A percentile compares a stretch with the other conserved stretches of the same genome.
Evolutionary conservation across 2,797 vertebrate genomes (phyloP).

Genomic region (Pogonophryne albipinna): DNA sequence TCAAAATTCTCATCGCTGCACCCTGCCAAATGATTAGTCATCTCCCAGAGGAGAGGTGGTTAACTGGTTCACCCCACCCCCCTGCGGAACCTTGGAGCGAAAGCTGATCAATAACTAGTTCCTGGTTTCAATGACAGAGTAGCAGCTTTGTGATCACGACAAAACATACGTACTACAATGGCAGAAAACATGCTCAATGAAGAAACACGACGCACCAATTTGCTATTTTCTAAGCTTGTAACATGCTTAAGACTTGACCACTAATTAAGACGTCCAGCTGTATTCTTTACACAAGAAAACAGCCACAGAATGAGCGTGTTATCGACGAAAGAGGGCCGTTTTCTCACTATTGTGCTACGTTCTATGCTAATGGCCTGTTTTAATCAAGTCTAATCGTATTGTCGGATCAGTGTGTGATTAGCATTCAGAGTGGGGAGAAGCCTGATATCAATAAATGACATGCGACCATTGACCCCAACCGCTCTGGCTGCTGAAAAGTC

Average conservation of each 20-base stretch:
- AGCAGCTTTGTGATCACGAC: conserved; percentile 30
- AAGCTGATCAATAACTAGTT: conserved; percentile 63
- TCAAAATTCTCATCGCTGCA: conserved; percentile 60
- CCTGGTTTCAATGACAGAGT: conserved; percentile 41
- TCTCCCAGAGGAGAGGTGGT: conserved; percentile 61
- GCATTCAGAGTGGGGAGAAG: conserved; percentile 60
- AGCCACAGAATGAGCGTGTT: conserved; percentile 9
- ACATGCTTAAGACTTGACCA: conserved; percentile 21
- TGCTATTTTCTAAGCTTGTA: neutral
- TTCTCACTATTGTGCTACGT: conserved; percentile 36
- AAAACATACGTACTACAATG: conserved; percentile 25
- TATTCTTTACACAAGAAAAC: conserved; percentile 18
- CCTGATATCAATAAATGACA: conserved; percentile 69
- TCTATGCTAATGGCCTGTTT: conserved; percentile 73
- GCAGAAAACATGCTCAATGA: conserved; percentile 7
- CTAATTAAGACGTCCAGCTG: conserved; percentile 8
- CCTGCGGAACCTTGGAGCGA: conserved; percentile 28
- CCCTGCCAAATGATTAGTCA: conserved; percentile 67
- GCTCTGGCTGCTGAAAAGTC: conserved; percentile 44
- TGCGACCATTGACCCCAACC: conserved; percentile 64
- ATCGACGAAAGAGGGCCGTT: conserved; percentile 14
- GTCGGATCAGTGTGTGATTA: conserved; percentile 57
- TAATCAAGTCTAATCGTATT: conserved; percentile 70
- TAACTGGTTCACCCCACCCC: conserved; percentile 36
- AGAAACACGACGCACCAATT: neutral